Evolutionary conservation across 1,140 invertebrate genomes (phyloP), one percentile per base, ranked within the genome.

Genomic region (Globodera ellingtonae): DNA sequence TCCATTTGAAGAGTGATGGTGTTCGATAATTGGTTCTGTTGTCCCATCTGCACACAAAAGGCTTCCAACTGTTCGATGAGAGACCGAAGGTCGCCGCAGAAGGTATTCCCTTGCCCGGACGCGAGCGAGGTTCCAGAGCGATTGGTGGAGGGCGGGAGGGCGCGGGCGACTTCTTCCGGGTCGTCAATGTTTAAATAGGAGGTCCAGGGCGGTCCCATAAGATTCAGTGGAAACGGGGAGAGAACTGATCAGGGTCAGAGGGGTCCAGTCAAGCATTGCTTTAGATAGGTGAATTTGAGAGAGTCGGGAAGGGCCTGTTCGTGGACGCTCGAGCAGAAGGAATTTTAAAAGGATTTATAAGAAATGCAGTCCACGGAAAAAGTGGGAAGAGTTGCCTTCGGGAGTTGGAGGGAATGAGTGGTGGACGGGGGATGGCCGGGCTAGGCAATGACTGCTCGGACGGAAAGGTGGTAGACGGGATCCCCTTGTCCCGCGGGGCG

Each of bases 211-310:
- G 15, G 18, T 15, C 5, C 6, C 48, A n/a, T 71, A 71, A 0
- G 70, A 71, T 6, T 46, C 70, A 1, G 21, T 21, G 8, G 24
- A 48, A 21, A 72, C 18, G 1, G 70, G 70, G 13, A 72, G 50
- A 4, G 70, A 24, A 48, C 24, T 50, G 24, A 72, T 72, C 50
- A 72, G 9, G 6, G 70, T 48, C 13, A 72, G 24, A 0, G 70
- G 70, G 70, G 18, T 5, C 70, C 70, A 4, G 21, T 0, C 6
- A 72, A 6, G 0, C 70, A 72, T 4, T 47, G 18, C 24, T 72
- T 72, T n/a, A 72, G 24, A 21, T 72, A 72, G 4, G 70, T 48
- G n/a, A 72, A 72, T 72, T 72, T 72, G 50, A 72, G 18, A 3
- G 70, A 18, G 7, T 72, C 24, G 18, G 70, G 50, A 6, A 72